A percentile compares a stretch with the other conserved stretches of the same genome.
Evolutionary conservation across 2,888 invertebrate species (phyloP).

Genomic region (Azorinus chamasolen): DNA sequence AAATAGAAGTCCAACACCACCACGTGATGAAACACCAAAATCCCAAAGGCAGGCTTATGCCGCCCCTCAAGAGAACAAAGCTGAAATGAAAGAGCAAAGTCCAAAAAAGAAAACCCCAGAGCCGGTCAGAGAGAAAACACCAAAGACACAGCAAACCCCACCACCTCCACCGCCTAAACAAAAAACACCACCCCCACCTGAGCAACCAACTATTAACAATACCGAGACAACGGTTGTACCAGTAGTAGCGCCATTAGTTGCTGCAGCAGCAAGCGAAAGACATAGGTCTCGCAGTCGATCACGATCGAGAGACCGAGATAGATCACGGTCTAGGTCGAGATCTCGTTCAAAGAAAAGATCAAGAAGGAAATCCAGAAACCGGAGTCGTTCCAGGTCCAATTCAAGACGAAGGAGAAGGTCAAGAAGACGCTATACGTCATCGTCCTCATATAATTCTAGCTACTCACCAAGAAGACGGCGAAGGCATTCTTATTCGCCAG

Average conservation of each 20-base stretch:
- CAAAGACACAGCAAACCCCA: neutral
- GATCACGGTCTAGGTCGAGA: conserved; percentile 27
- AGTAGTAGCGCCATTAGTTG: conserved; percentile 37
- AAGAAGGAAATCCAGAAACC: conserved; percentile 13
- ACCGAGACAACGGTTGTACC: conserved; percentile 30
- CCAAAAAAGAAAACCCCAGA: neutral
- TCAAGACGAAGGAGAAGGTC: conserved; percentile 20
- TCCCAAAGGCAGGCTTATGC: conserved; percentile 4
- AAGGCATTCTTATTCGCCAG: conserved; percentile 38
- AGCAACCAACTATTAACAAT: conserved; percentile 5
- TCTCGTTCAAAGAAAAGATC: conserved; percentile 37
- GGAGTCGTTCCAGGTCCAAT: neutral
- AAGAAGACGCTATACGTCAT: conserved; percentile 32
- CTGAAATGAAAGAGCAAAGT: conserved; percentile 15
- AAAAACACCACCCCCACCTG: conserved; percentile 7
- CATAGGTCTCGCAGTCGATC: conserved; percentile 16
- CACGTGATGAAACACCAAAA: neutral
- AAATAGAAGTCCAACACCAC: neutral
- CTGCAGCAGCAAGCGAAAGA: conserved; percentile 29
- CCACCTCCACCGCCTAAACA: conserved; percentile 9
- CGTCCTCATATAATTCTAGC: conserved; percentile 43
- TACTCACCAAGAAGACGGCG: conserved; percentile 38
- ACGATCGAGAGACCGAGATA: conserved; percentile 15
- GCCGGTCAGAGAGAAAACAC: conserved; percentile 5
- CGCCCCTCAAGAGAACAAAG: conserved; percentile 17